These are phyloP conservation scores for Platynereis dumerilii DNA, from an alignment of 2,888 invertebrate genomes.

Conservation along the genomic window DNA sequence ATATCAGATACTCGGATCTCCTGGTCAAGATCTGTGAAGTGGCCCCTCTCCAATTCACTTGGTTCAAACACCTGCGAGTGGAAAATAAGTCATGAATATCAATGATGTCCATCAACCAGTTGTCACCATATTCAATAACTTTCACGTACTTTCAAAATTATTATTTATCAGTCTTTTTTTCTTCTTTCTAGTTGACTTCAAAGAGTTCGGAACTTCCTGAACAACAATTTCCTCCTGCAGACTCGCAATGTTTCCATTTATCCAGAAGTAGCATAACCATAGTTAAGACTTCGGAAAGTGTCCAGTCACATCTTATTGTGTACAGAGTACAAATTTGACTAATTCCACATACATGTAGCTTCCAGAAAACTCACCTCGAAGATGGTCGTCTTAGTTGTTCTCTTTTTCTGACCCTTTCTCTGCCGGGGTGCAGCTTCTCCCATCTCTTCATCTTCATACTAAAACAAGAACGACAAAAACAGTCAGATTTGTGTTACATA, in stretches of 20 bases:
- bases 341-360: too few species aligned
- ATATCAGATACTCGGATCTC: constrained; percentile 71
- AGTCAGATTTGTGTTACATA: too few species aligned
- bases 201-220: neutral
- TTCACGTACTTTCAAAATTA: neutral
- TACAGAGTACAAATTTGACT: too few species aligned
- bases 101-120: too few species aligned
- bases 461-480: too few species aligned
- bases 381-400: constrained; percentile 56
- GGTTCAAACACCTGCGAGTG: constrained; percentile 93
- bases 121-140: neutral
- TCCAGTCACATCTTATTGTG: too few species aligned
- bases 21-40: constrained; percentile 92
- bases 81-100: constrained; percentile 4
- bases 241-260: too few species aligned
- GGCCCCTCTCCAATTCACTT: constrained; percentile 92
- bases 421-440: constrained; percentile 41
- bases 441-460: constrained; percentile 45
- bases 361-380: constrained; percentile 54
- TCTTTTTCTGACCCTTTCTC: constrained; percentile 47
- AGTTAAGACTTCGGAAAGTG: too few species aligned
- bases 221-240: too few species aligned
- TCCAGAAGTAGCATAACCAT: too few species aligned
- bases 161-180: neutral
- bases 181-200: too few species aligned